These are phyloP conservation scores for Poecilus cupreus DNA, from an alignment of 2,888 invertebrate genomes.

Conservation along the genomic window DNA sequence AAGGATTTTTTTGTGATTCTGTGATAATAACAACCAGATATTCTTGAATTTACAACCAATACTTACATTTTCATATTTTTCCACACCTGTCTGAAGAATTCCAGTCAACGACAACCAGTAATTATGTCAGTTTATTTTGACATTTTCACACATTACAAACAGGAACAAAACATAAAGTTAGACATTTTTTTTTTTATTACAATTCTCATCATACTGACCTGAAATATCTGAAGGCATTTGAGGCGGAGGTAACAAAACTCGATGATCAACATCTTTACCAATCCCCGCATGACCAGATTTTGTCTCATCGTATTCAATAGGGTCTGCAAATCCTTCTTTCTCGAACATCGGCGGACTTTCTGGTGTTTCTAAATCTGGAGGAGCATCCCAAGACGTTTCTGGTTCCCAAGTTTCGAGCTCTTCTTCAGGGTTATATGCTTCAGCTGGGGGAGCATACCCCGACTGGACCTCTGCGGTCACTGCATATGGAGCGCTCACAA, in stretches of 20 bases:
- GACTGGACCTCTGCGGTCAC: slow-evolving; percentile 58
- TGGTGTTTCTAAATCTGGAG: slow-evolving; percentile 76
- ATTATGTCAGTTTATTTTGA: too few species aligned
- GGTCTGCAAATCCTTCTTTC: slow-evolving; percentile 76
- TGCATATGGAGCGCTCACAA: slow-evolving; percentile 36
- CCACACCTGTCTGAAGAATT: too few species aligned
- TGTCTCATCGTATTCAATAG: slow-evolving; percentile 79
- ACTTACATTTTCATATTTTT: too few species aligned
- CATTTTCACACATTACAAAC: too few species aligned
- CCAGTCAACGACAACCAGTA: too few species aligned
- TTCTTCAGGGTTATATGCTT: slow-evolving; percentile 71
- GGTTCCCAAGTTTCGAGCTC: slow-evolving; percentile 73
- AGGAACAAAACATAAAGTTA: too few species aligned
- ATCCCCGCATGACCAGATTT: slow-evolving; percentile 64
- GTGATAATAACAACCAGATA: too few species aligned
- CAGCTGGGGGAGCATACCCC: slow-evolving; percentile 65
- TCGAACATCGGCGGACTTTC: slow-evolving; percentile 81
- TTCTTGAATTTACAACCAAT: too few species aligned
- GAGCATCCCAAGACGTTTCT: slow-evolving; percentile 69
- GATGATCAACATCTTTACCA: slow-evolving; percentile 76
- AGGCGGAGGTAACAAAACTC: slow-evolving; percentile 75
- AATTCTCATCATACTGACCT: slow-evolving; percentile 38
- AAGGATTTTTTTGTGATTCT: too few species aligned
- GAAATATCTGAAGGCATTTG: slow-evolving; percentile 41
- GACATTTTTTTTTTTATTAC: neutral